phyloP scores from a whole-genome alignment of 1,140 invertebrate species.

The Pomacea maculata region DNA sequence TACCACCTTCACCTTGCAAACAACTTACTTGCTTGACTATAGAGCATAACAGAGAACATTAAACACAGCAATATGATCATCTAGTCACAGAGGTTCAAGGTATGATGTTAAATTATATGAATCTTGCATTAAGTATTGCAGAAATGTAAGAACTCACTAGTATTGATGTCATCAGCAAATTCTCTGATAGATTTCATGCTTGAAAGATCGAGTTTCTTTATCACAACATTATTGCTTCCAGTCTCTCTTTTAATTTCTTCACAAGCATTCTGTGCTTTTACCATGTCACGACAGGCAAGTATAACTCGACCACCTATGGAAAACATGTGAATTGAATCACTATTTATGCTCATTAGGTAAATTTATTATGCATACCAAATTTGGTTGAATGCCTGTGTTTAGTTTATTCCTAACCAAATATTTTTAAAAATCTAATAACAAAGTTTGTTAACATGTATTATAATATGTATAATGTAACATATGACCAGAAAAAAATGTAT shows the following conservation, averaged over 20 bases:
- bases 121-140: no score
- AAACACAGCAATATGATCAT: no score
- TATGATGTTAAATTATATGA: no score
- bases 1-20: no score
- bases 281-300: constrained; percentile 68
- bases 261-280: constrained; percentile 71
- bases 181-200: constrained; percentile 57
- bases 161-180: constrained; percentile 64
- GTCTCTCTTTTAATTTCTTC: constrained; percentile 69
- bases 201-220: constrained; percentile 70
- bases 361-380: no score
- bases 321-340: background rate
- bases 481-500: background rate
- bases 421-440: background rate
- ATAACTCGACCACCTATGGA: constrained; percentile 66
- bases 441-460: background rate
- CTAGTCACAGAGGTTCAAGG: no score
- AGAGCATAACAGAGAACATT: no score
- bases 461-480: background rate
- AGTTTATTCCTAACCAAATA: background rate
- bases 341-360: no score
- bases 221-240: constrained; percentile 66
- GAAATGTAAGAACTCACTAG: constrained; percentile 35
- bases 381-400: background rate
- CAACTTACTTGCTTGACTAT: no score